These are phyloP conservation scores for Sminthurinus signatus DNA, from an alignment of 1,140 invertebrate genomes.

Conservation along the genomic window DNA sequence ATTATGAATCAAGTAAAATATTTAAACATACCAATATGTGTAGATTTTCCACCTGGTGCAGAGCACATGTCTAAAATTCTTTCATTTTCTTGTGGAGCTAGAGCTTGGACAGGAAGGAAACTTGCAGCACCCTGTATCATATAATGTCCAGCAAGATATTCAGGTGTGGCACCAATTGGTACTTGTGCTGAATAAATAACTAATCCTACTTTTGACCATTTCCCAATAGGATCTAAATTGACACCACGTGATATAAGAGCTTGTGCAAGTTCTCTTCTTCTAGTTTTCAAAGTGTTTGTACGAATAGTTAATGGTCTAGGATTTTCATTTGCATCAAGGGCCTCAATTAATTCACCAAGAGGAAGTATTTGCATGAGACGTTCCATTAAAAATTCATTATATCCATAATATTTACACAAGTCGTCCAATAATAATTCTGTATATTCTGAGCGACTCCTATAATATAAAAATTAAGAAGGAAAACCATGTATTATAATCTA, in stretches of 20 bases:
- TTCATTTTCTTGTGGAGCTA: conserved; percentile 96
- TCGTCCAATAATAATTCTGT: conserved; percentile 69
- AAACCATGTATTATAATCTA: too few relatives aligned
- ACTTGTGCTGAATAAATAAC: conserved; percentile 94
- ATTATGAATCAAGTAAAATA: too few relatives aligned
- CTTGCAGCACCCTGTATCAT: conserved; percentile 96
- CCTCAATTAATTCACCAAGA: conserved; percentile 76
- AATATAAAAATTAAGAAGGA: too few relatives aligned
- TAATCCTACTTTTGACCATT: conserved; percentile 98
- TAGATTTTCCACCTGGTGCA: conserved; percentile 96
- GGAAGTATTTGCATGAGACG: conserved; percentile 91
- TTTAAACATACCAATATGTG: conserved; percentile 86
- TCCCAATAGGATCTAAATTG: conserved; percentile 95
- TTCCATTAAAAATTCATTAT: conserved; percentile 94
- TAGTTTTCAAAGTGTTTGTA: conserved; percentile 91
- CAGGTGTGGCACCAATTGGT: conserved; percentile 95
- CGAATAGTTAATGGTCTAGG: conserved; percentile 91
- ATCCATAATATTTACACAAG: conserved; percentile 92
- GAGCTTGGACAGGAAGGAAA: conserved; percentile 92
- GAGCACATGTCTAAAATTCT: conserved; percentile 93
- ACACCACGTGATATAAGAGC: conserved; percentile 91
- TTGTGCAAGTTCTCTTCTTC: conserved; percentile 86
- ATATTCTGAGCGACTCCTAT: conserved; percentile 73
- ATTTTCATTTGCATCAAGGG: conserved; percentile 94
- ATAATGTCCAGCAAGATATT: conserved; percentile 98